Percentiles rank a stretch among this genome's conserved stretches.
Conservation (phyloP, 2,113 vertebrate species). For the Corvus moneduloides region DNA sequence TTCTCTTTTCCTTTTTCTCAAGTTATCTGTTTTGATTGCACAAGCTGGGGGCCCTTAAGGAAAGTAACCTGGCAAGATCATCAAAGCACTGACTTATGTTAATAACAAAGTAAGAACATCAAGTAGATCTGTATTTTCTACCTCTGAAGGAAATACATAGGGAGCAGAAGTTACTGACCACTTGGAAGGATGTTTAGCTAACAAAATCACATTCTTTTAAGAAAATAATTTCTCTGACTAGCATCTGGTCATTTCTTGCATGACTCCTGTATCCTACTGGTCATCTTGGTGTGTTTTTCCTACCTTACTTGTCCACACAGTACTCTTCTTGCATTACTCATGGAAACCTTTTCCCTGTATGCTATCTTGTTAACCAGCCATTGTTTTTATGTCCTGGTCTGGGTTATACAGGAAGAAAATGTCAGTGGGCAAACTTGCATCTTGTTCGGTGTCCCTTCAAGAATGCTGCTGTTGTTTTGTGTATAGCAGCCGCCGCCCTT, state of each 20-base stretch:
- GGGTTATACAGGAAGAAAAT: constrained; percentile 37
- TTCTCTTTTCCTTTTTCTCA: not conserved
- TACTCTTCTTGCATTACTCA: constrained; percentile 61
- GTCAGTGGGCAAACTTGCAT: constrained; percentile 1
- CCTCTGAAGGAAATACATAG: not conserved
- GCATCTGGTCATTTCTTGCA: not conserved
- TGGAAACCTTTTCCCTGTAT: constrained; percentile 38
- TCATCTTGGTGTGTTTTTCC: constrained; percentile 6
- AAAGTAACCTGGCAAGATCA: not conserved
- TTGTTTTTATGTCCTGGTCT: constrained; percentile 30
- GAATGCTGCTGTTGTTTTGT: not conserved
- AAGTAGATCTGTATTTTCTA: not conserved
- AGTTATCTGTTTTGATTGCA: not conserved
- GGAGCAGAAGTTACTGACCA: not conserved
- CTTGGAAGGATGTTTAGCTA: not conserved
- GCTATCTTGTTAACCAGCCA: constrained; percentile 49
- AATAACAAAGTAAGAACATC: not conserved
- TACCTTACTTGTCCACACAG: not conserved
- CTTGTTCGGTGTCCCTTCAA: constrained; percentile 18
- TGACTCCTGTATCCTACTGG: not conserved
- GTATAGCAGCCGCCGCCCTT: not conserved
- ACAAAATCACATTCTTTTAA: not conserved
- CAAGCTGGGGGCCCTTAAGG: not conserved
- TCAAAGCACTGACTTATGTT: not conserved
- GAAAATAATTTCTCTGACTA: not conserved